Evolutionary conservation across 2,113 vertebrate species (phyloP).

Genomic region (Paramormyrops kingsleyae): DNA sequence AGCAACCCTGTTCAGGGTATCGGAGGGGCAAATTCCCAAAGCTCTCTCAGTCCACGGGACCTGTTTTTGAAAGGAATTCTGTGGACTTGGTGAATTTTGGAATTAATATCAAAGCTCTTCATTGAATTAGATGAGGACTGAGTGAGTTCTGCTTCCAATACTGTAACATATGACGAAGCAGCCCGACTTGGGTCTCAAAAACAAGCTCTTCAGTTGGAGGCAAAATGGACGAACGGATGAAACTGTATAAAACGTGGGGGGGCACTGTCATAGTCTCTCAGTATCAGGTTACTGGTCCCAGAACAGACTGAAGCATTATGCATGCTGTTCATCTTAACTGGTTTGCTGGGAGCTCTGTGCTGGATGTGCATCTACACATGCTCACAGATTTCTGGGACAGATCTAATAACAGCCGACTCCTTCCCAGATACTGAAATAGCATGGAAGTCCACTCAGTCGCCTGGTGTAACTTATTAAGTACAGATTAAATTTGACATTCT

Average conservation of each 20-base stretch:
- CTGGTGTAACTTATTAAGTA: neutral
- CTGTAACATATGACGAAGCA: neutral
- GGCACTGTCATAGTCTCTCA: neutral
- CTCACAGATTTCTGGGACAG: neutral
- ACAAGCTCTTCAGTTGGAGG: neutral
- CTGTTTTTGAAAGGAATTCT: neutral
- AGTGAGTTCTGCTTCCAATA: neutral
- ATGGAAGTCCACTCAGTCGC: neutral
- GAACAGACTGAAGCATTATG: neutral
- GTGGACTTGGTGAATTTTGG: neutral
- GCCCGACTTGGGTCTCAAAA: neutral
- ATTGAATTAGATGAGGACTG: neutral
- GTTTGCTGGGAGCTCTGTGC: neutral
- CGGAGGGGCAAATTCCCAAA: neutral
- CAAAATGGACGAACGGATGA: neutral
- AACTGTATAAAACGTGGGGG: neutral
- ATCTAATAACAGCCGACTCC: neutral
- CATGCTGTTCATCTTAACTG: neutral
- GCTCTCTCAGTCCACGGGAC: neutral
- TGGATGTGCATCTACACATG: neutral
- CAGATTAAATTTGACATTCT: neutral
- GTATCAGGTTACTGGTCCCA: neutral
- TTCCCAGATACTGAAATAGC: neutral
- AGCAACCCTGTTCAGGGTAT: neutral
- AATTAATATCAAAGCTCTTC: neutral